phyloP scores from a whole-genome alignment of 64 coral and sea anemone species.

The Stichodactyla helianthus region DNA sequence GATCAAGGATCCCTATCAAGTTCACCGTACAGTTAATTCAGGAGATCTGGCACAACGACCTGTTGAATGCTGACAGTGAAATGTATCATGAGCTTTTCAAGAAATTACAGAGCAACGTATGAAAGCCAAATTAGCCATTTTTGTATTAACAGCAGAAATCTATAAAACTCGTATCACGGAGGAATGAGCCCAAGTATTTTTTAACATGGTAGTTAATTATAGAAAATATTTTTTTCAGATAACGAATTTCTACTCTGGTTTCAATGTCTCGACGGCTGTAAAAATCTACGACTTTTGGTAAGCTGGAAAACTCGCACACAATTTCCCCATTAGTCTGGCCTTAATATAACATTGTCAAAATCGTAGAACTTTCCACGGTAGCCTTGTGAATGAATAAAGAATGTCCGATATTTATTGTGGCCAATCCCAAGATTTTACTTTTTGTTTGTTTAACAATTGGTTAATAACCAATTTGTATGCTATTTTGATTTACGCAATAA shows the following conservation, averaged over 20 bases:
- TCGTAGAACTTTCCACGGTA: too few species aligned
- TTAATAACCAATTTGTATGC: too few species aligned
- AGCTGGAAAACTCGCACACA: not conserved
- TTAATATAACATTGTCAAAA: too few species aligned
- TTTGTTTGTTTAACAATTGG: too few species aligned
- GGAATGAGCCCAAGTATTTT: not conserved
- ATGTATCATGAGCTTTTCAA: not conserved
- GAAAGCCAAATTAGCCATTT: not conserved
- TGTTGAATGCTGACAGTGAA: not conserved
- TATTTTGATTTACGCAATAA: too few species aligned
- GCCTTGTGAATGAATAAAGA: too few species aligned
- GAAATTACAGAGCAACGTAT: constrained; percentile 12
- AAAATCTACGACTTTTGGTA: not conserved
- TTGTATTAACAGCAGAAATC: too few species aligned
- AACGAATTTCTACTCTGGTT: not conserved
- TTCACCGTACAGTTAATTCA: not conserved
- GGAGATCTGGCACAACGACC: not conserved
- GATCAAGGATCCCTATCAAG: not conserved
- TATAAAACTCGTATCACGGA: not conserved
- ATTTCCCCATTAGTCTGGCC: too few species aligned
- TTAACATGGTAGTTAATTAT: not conserved
- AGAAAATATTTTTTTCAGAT: not conserved
- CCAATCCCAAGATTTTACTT: too few species aligned
- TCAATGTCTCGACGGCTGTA: not conserved
- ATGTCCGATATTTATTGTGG: too few species aligned